These are phyloP conservation scores for Tetranychus truncatus DNA, from an alignment of 2,888 invertebrate species.

Conservation along the genomic window DNA sequence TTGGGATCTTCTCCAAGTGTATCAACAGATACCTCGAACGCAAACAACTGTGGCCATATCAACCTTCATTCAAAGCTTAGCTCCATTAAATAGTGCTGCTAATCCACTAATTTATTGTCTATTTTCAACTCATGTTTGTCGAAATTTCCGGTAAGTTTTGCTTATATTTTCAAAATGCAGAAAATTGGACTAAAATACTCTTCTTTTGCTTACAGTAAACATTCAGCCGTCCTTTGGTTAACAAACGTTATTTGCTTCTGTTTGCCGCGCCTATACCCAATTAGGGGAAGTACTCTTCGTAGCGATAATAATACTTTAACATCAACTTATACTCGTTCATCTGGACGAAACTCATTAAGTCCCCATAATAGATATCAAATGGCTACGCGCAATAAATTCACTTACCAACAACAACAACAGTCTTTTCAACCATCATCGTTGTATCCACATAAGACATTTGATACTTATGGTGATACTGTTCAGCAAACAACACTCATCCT, in stretches of 20 bases:
- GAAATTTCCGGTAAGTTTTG: not conserved
- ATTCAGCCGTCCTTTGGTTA: not conserved
- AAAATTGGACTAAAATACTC: not conserved
- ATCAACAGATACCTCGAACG: constrained; percentile 55
- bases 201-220: not conserved
- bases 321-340: not conserved
- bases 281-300: not conserved
- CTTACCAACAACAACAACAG: too few species aligned
- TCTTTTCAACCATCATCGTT: too few species aligned
- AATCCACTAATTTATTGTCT: constrained; percentile 85
- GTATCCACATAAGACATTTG: too few species aligned
- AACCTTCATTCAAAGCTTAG: constrained; percentile 73
- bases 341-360: not conserved
- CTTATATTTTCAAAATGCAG: not conserved
- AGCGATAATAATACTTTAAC: not conserved
- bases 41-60: constrained; percentile 65
- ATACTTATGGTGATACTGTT: too few species aligned
- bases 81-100: constrained; percentile 77
- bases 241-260: not conserved
- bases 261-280: not conserved
- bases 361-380: not conserved
- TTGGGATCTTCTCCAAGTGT: constrained; percentile 74
- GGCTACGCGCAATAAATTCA: too few species aligned
- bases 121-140: constrained; percentile 50
- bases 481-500: too few species aligned